Base-by-base conservation (phyloP, 2,888 invertebrate genomes). In the Aporophyla lueneburgensis region DNA sequence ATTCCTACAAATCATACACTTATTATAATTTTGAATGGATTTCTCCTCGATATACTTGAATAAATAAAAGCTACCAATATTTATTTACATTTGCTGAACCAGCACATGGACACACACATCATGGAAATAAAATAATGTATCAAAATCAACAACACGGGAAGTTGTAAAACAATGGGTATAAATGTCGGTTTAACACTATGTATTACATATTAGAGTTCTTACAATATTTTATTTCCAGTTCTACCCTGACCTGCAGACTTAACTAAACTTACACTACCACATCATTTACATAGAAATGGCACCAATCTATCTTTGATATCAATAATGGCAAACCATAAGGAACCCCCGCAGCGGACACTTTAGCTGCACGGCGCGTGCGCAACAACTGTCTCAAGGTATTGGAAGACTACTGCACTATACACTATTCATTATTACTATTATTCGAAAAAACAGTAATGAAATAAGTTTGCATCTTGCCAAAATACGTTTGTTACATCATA, bases 301-400 rank as follows among this genome's bases (percentile, higher is more conserved):
- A 96, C 96, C 96, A 95, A 96, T 95, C 96, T 96, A 96, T 96
- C 96, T 96, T 96, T 96, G 96, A 96, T 96, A 96, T 96, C 93
- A 95, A 93, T 93, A 96, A 96, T 96, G 96, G 96, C 96, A 96
- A 96, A 94, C 96, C 96, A 95, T 95, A 96, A 94, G 96, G 95
- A 95, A 95, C 95, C 96, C 95, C 93, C 94, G 93, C 95, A 92
- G 95, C 95, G 94, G 94, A 94, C 94, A 91, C 93, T 88, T 80
- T 87, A 87, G 90, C 91, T 87, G 92, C 93, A 88, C 91, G 79
- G 80, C 88, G 82, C 89, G 91, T 90, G 90, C 92, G 89, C 87
- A 86, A 91, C 90, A 92, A 92, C 92, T 91, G 94, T 95, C 94
- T 94, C 95, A 93, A 95, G 92, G 94, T 94, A 93, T 94, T 96